Evolutionary conservation across 2,113 vertebrate genomes (phyloP).

Genomic region (Zosterops hypoxanthus): DNA sequence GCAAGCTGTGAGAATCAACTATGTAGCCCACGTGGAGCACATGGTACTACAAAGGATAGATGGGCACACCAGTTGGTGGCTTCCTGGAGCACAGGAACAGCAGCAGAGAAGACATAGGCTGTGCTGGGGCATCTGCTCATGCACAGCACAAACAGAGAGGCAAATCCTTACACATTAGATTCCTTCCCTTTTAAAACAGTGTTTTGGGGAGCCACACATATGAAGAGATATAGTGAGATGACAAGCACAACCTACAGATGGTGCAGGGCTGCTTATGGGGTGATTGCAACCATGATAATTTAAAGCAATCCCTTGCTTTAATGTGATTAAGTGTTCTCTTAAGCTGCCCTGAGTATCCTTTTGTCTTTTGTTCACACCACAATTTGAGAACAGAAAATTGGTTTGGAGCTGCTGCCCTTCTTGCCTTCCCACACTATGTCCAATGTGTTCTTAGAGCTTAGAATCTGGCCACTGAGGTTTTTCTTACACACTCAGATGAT

Average conservation of each 20-base stretch:
- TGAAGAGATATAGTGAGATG: background rate
- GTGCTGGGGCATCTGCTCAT: background rate
- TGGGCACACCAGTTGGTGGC: background rate
- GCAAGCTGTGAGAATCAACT: background rate
- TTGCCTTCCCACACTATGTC: background rate
- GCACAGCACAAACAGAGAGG: background rate
- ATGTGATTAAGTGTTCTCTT: background rate
- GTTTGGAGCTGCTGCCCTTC: background rate
- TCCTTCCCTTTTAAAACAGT: background rate
- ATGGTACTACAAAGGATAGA: background rate
- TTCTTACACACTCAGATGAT: background rate
- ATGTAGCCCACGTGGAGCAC: rapidly evolving
- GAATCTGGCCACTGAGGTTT: background rate
- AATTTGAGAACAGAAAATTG: background rate
- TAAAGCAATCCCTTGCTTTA: background rate
- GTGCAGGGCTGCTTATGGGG: background rate
- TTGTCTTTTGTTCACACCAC: background rate
- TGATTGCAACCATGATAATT: background rate
- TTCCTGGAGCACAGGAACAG: background rate
- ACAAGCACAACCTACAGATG: background rate
- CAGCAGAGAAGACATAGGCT: background rate
- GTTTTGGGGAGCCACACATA: background rate
- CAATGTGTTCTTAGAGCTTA: background rate
- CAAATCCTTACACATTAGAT: background rate
- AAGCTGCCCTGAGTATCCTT: background rate